phyloP scores from a whole-genome alignment of 1,140 invertebrate genomes.

The Plodia interpunctella region DNA sequence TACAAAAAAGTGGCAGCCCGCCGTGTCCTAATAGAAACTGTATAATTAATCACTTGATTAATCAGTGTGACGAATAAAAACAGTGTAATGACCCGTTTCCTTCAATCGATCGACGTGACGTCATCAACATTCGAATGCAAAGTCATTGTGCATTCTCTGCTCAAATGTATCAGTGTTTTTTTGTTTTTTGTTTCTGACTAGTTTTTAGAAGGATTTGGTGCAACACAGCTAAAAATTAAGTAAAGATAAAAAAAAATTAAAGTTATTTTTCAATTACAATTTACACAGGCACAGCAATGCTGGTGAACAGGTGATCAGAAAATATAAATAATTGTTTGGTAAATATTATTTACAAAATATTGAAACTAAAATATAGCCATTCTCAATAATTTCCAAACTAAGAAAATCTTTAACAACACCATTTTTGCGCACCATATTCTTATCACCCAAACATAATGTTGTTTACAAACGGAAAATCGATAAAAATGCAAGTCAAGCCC shows the following conservation, averaged over 20 bases:
- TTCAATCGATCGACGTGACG: slow-evolving; percentile 67
- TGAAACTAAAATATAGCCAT: too few species aligned
- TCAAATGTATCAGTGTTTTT: background rate
- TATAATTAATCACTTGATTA: slow-evolving; percentile 75
- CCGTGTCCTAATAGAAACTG: slow-evolving; percentile 59
- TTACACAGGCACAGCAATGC: too few species aligned
- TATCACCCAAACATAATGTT: background rate
- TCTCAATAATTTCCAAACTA: too few species aligned
- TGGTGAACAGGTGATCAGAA: too few species aligned
- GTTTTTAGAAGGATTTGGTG: too few species aligned
- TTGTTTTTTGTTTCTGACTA: background rate
- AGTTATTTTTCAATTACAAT: too few species aligned
- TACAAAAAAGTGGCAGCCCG: slow-evolving; percentile 40
- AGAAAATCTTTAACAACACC: background rate
- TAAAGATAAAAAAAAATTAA: too few species aligned
- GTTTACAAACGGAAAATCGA: slow-evolving; percentile 11
- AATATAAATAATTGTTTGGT: too few species aligned
- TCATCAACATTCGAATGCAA: slow-evolving; percentile 64
- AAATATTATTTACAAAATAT: too few species aligned
- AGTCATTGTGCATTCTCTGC: slow-evolving; percentile 40
- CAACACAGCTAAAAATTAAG: too few species aligned
- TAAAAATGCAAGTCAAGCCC: slow-evolving; percentile 32
- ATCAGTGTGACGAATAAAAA: slow-evolving; percentile 75
- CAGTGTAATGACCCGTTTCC: slow-evolving; percentile 74
- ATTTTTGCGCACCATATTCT: background rate